Evolutionary conservation across 1,140 invertebrate species (phyloP), one percentile per base, ranked within the genome.

Genomic region (Archivesica marissinica): DNA sequence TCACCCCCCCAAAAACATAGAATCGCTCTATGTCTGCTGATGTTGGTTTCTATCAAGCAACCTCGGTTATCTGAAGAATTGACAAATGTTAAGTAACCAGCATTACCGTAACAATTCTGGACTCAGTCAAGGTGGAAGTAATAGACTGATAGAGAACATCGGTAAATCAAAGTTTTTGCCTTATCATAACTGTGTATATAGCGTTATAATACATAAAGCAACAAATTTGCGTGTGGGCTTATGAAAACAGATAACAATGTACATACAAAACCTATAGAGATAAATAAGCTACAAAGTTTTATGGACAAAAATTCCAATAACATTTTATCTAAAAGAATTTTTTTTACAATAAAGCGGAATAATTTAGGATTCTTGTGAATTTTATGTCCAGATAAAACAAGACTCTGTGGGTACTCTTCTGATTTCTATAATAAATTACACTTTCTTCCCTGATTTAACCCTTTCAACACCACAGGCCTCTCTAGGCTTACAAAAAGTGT

Each of bases 91-190:
- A 33, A 33, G 59, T 35, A 64, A 64, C 30, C 59, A 64, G 4
- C 30, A 72, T 41, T 47, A 47, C 41, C 41, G 2, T 15, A 52
- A 33, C 44, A 72, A 28, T 47, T 50, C 68, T 47, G 68, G 68
- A 50, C 41, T 72, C 23, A 72, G 68, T 72, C 68, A 72, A 72
- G 50, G 35, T 28, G 50, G 41, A 72, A 72, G 30, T 72, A 72
- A 47, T n/a, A n/a, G n/a, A 72, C 17, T 7, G 39, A 50, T 44
- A 28, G 30, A 47, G 35, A 50, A 50, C 4, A 2, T 33, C 3
- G 23, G 28, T 30, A 47, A 52, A 44, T 47, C 41, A 44, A 50
- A 70, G 50, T 6, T 17, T 15, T 30, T 47, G n/a, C 50, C 23
- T 15, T 72, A 1, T 47, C 0, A 23, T 52, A 17, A 6, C 41